Evolutionary conservation across 2,888 invertebrate genomes (phyloP), one percentile per base, ranked within the genome.

Genomic region (Cataglyphis rosenhaueri): DNA sequence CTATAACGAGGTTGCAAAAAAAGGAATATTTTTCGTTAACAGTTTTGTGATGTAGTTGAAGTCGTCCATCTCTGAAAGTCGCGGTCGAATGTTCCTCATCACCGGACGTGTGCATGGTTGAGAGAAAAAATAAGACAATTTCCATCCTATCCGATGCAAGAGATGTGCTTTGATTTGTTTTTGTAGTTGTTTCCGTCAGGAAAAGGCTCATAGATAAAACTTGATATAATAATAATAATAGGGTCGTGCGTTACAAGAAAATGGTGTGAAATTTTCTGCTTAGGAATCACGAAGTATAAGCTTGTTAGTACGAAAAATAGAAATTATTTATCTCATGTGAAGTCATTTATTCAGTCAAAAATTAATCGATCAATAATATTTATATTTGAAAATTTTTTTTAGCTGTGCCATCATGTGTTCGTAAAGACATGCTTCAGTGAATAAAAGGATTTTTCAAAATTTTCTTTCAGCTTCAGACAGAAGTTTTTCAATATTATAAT

Each of bases 81-180:
- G 75, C 25, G 25, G 55, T 41, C 35, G 55, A 76, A 66, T 41
- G 66, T 44, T 44, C 38, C 38, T 66, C 66, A 76, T 76, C 66
- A 78, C 79, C 79, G 79, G 71, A 79, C 71, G 35, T 35, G 44
- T 71, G 59, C 44, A 32, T 35, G 71, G 57, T 71, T 52, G 29
- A 21, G 32, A 59, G 59, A 57, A 55, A 81, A 82, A 81, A 55
- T 76, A 55, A 71, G 70, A 78, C 59, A 57, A 70, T 78, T 78
- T 78, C 70, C 78, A 59, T 21, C 44, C 29, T 57, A 68, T 41
- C 70, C 44, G 48, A 18, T 79, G 44, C 32, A 32, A 48, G 71
- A n/a, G 48, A 79, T 32, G 44, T 44, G 59, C 79, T 70, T 76
- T 59, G 32, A 59, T 79, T 79, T 70, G 59, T 79, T 79, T 71